Base-by-base conservation (phyloP, 2,888 invertebrate genomes). In the Zygaena filipendulae region DNA sequence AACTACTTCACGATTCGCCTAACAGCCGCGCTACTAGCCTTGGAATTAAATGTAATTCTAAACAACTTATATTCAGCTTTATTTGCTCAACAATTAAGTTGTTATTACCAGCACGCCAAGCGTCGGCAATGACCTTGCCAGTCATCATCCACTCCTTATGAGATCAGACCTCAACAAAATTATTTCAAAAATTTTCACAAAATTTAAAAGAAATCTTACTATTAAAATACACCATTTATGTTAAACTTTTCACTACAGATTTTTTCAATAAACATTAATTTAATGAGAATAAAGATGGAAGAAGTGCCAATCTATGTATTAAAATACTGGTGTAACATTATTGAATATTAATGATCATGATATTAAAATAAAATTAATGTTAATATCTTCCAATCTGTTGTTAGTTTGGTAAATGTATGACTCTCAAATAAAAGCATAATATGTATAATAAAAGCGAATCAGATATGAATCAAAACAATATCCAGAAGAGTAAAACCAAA, bases 231-330 rank as follows among this genome's bases (percentile, higher is more conserved):
- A 35, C 13, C 30, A 21, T 6, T 6, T 21, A n/a, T 21, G n/a
- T n/a, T n/a, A 10, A 21, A 7, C 8, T 21, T 21, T 21, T 9
- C 21, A n/a, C n/a, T 21, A 21, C 4, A 21, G 4, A n/a, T 4
- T 9, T 18, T 18, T 13, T n/a, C 13, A 12, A 21, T 33, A 33
- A 35, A 22, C 27, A 35, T 35, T 29, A 30, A 33, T 40, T 30
- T 33, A 42, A 36, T 30, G 29, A 32, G 25, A 23, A 41, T 42
- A 36, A 45, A 39, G 32, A 47, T 44, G 41, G 59, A 50, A 39
- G 44, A 45, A 44, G 71, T 70, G 72, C 70, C 63, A 69, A 63
- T 66, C 67, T 59, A 59, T 48, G 31, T 38, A 46, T 54, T 52
- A 55, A 59, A 45, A 49, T 56, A 58, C 50, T 43, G 32, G 45